These are phyloP conservation scores for Corythaixoides concolor DNA, from an alignment of 2,113 vertebrate genomes.

Conservation along the genomic window DNA sequence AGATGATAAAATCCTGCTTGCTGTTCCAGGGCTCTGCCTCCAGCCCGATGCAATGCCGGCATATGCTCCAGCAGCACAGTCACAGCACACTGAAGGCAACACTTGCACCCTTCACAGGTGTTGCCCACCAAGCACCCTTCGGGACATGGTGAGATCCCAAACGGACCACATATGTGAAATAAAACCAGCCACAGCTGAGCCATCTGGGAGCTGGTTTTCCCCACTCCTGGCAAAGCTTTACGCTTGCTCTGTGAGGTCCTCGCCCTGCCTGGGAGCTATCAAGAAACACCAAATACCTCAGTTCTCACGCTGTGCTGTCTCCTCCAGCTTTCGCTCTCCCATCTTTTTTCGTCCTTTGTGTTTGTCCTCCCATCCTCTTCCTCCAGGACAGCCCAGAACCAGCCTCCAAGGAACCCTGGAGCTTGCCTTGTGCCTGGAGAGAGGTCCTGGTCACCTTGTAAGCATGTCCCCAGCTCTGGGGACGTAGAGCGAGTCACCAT, in stretches of 20 bases:
- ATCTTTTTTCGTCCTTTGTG: not conserved
- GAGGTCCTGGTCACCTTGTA: not conserved
- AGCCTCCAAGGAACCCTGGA: fast-evolving
- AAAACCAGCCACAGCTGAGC: not conserved
- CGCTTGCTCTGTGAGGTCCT: not conserved
- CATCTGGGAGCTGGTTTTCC: not conserved
- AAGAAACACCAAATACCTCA: not conserved
- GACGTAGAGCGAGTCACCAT: not conserved
- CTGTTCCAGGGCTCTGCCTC: not conserved
- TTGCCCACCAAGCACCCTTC: not conserved
- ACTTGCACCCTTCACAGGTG: not conserved
- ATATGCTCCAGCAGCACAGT: not conserved
- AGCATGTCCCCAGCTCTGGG: not conserved
- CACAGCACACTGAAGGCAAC: fast-evolving
- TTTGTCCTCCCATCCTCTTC: not conserved
- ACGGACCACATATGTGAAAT: fast-evolving
- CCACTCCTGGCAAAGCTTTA: not conserved
- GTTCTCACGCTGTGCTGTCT: fast-evolving
- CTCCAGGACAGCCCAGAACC: not conserved
- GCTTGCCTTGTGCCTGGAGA: not conserved
- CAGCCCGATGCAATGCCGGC: not conserved
- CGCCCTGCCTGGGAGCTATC: not conserved
- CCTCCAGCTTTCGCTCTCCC: not conserved
- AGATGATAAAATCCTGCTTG: not conserved
- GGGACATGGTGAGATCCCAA: not conserved